Evolutionary conservation across 1,140 invertebrate species (phyloP).

Genomic region (Zeugodacus cucurbitae): DNA sequence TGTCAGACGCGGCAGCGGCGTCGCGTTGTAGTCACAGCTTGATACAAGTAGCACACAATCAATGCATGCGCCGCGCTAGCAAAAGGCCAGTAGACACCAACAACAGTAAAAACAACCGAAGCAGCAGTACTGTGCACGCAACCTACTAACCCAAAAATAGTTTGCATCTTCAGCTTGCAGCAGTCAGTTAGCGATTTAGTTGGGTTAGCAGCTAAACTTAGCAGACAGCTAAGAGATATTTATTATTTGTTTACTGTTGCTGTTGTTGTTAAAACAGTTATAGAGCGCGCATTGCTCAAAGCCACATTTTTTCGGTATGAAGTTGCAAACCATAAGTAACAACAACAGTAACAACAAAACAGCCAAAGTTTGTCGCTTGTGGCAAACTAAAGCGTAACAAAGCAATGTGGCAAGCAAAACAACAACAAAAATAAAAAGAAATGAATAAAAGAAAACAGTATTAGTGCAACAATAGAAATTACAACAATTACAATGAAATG

Average conservation of each 20-base stretch:
- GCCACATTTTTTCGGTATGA: not conserved
- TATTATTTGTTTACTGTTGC: not conserved
- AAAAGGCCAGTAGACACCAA: not conserved
- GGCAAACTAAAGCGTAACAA: constrained; percentile 24
- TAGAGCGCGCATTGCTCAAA: constrained; percentile 20
- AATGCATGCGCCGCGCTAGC: not conserved
- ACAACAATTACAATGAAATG: not conserved
- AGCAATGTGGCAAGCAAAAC: not conserved
- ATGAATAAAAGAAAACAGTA: not conserved
- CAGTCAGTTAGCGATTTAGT: not conserved
- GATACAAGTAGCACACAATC: not conserved
- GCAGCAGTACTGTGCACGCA: not conserved
- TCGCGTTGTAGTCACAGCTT: not conserved
- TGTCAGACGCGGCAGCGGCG: not conserved
- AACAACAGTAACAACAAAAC: no score
- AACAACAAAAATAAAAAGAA: not conserved
- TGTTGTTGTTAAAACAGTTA: constrained; percentile 8
- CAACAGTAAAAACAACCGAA: not conserved
- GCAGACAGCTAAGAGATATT: not conserved
- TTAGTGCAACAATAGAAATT: constrained; percentile 20
- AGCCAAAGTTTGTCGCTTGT: not conserved
- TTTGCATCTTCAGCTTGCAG: constrained; percentile 29
- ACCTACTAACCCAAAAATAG: constrained; percentile 39
- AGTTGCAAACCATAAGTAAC: not conserved
- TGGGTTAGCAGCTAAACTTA: not conserved